Base-by-base conservation (phyloP, 2,797 vertebrate genomes). In the Chaetophractus vellerosus region DNA sequence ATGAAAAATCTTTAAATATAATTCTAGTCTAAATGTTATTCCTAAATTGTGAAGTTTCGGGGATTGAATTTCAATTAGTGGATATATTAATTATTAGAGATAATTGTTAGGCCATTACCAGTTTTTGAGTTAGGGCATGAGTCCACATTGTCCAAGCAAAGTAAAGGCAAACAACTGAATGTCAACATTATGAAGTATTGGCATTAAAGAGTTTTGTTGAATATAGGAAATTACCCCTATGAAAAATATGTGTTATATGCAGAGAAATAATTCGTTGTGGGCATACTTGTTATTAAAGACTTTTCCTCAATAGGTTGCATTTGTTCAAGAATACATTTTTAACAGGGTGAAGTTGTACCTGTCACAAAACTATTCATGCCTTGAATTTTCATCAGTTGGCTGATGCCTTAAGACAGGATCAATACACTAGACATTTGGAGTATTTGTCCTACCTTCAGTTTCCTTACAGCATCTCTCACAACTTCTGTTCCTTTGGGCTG, bases 401-500 rank as follows among this genome's bases (percentile, higher is more conserved):
- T 18, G 21, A 88, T 21, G 6, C 31, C 31, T 38, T n/a, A 28
- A 9, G 0, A 11, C 33, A 9, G n/a, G 33, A 93, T 52, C 76
- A 57, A 16, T 55, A 1, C 4, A 31, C 10, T 50, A 48, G 9
- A 64, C n/a, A 11, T 41, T 68, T 26, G 21, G 50, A 88, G 48
- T 9, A 9, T 5, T 21, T 74, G 81, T 57, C 95, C 97, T 99
- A 99, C 99, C 99, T 99, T 99, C 21, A 99, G 98, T 97, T 99
- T 99, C 94, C 99, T 98, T 64, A 99, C 99, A 36, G 99, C 99
- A 97, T 99, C 99, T 98, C 98, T 99, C 52, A 99, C 99, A 87
- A 99, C 98, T 97, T 99, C 99, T 2, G 99, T 99, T 98, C 99
- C 99, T 98, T 99, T 99, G 0, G 99, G 99, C 86, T 99, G 99